phyloP scores from a whole-genome alignment of 2,888 invertebrate species.

The Apotomis capreana region DNA sequence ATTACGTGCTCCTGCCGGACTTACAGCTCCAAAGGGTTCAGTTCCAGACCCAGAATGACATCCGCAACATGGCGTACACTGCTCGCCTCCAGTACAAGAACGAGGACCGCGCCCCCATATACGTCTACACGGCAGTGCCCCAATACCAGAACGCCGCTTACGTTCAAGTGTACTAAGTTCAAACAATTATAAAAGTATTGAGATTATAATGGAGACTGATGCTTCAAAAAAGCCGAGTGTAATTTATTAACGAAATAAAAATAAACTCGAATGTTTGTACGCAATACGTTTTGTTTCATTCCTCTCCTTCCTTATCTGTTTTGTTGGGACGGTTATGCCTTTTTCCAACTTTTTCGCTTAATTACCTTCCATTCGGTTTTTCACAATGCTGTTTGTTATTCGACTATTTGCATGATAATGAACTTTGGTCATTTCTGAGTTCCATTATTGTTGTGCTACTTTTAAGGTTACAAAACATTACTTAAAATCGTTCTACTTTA shows the following conservation, averaged over 20 bases:
- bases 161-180: slow-evolving; percentile 59
- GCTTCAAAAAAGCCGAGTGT: slow-evolving; percentile 14
- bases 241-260: slow-evolving; percentile 32
- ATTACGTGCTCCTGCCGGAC: slow-evolving; percentile 85
- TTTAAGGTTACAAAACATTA: slow-evolving; percentile 28
- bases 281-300: slow-evolving; percentile 29
- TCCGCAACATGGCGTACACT: slow-evolving; percentile 85
- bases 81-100: slow-evolving; percentile 85
- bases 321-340: slow-evolving; percentile 29
- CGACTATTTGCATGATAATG: slow-evolving; percentile 40
- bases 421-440: slow-evolving; percentile 33
- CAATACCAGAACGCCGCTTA: slow-evolving; percentile 67
- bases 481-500: slow-evolving; percentile 12
- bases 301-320: slow-evolving; percentile 45
- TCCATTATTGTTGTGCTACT: slow-evolving; percentile 29
- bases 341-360: slow-evolving; percentile 39
- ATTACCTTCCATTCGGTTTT: slow-evolving; percentile 25
- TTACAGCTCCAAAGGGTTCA: slow-evolving; percentile 85
- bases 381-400: slow-evolving; percentile 36
- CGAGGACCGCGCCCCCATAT: slow-evolving; percentile 85
- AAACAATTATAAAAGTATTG: not conserved
- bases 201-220: slow-evolving; percentile 38
- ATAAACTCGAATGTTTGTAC: slow-evolving; percentile 25
- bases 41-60: slow-evolving; percentile 81
- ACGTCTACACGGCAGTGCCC: slow-evolving; percentile 81